Evolutionary conservation across 2,113 vertebrate genomes (phyloP).

Genomic region (Scalopus aquaticus): DNA sequence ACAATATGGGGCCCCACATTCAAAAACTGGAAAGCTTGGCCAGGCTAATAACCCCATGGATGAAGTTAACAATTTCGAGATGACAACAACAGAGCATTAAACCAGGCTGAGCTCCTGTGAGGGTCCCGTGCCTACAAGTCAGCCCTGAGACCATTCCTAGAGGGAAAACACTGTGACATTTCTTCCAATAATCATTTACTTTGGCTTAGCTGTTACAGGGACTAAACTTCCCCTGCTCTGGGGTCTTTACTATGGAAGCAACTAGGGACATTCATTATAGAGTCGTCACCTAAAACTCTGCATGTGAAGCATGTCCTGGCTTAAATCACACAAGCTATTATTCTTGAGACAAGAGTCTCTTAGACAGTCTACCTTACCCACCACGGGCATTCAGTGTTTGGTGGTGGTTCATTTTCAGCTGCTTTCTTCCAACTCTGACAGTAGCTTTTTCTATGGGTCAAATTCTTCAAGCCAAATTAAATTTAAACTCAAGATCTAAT

Average conservation of each 20-base stretch:
- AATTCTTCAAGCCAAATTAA: slow-evolving; percentile 67
- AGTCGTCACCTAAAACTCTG: background rate
- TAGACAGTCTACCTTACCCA: background rate
- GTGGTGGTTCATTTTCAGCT: background rate
- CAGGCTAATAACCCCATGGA: background rate
- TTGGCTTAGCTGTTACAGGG: background rate
- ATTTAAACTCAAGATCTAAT: slow-evolving; percentile 69
- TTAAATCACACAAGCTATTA: background rate
- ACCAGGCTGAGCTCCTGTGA: background rate
- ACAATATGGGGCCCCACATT: background rate
- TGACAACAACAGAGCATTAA: background rate
- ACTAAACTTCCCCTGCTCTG: background rate
- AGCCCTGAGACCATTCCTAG: background rate
- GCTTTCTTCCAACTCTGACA: slow-evolving; percentile 49
- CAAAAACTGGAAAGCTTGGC: background rate
- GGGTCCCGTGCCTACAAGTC: background rate
- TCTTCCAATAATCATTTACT: background rate
- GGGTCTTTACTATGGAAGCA: background rate
- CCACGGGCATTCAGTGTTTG: background rate
- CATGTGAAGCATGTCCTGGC: background rate
- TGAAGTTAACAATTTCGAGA: background rate
- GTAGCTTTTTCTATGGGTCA: slow-evolving; percentile 55
- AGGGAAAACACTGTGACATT: background rate
- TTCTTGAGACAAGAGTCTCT: background rate
- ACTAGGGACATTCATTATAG: background rate